Conservation (phyloP, 1,140 invertebrate genomes). For the Spodoptera frugiperda region DNA sequence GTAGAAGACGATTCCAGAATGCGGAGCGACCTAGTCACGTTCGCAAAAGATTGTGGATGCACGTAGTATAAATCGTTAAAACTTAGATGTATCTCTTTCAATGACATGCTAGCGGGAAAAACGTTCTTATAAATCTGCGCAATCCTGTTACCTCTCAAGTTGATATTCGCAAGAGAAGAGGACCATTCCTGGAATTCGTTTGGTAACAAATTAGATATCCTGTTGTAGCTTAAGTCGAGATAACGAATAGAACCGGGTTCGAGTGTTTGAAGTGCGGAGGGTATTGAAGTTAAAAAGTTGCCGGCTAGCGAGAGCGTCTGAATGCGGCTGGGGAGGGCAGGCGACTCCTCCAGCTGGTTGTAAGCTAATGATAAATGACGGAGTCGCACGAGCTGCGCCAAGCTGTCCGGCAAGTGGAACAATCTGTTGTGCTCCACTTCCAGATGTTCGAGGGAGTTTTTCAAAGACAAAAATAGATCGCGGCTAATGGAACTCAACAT, state of each 20-base stretch:
- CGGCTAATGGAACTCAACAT: slow-evolving; percentile 89
- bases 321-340: slow-evolving; percentile 87
- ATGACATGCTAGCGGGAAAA: slow-evolving; percentile 89
- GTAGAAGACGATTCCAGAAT: slow-evolving; percentile 95
- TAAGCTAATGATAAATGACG: slow-evolving; percentile 94
- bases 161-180: slow-evolving; percentile 92
- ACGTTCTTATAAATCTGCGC: slow-evolving; percentile 90
- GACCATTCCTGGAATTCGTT: slow-evolving; percentile 94
- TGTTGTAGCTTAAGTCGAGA: slow-evolving; percentile 95
- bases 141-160: slow-evolving; percentile 94
- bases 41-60: slow-evolving; percentile 91
- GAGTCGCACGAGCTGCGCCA: slow-evolving; percentile 89
- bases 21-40: slow-evolving; percentile 90
- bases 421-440: slow-evolving; percentile 94
- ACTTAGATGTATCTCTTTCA: slow-evolving; percentile 95
- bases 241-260: slow-evolving; percentile 91
- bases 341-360: slow-evolving; percentile 89
- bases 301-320: slow-evolving; percentile 93
- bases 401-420: slow-evolving; percentile 88
- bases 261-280: slow-evolving; percentile 89
- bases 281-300: slow-evolving; percentile 91
- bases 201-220: slow-evolving; percentile 91
- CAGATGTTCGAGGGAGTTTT: slow-evolving; percentile 91
- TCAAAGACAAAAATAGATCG: slow-evolving; percentile 90
- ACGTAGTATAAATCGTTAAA: slow-evolving; percentile 94